Evolutionary conservation across 2,888 invertebrate genomes (phyloP).

Genomic region (Camptogramma bilineatum): DNA sequence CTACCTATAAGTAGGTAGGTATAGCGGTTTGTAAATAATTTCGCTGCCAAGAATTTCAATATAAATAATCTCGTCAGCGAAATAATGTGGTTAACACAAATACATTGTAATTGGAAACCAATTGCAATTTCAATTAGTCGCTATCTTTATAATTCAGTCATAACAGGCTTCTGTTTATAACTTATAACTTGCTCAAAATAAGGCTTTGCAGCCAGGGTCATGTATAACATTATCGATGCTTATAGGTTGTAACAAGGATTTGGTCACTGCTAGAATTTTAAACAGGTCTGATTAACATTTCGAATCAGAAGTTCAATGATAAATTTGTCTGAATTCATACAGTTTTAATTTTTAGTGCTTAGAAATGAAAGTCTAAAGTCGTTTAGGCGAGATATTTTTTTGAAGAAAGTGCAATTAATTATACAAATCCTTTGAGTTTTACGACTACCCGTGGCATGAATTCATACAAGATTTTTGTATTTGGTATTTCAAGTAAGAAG

Average conservation of each 20-base stretch:
- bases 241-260: conserved; percentile 28
- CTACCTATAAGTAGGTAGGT: background rate
- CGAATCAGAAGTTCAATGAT: conserved; percentile 33
- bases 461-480: too few species aligned
- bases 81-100: conserved; percentile 31
- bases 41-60: background rate
- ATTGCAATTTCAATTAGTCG: conserved; percentile 40
- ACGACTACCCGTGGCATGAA: background rate
- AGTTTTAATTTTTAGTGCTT: background rate
- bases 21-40: background rate
- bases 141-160: conserved; percentile 22
- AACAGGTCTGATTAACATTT: conserved; percentile 27
- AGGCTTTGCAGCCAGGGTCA: conserved; percentile 32
- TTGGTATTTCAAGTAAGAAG: too few species aligned
- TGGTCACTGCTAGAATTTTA: conserved; percentile 30
- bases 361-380: background rate
- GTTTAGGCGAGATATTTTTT: background rate
- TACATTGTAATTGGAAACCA: conserved; percentile 41
- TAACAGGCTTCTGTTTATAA: conserved; percentile 9
- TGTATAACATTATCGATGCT: conserved; percentile 19
- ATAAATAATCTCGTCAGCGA: conserved; percentile 14
- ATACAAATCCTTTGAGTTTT: background rate
- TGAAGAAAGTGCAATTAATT: background rate
- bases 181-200: conserved; percentile 22
- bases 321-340: background rate